Conservation (phyloP, 2,888 invertebrate genomes). For the Stictocephala bisonia region DNA sequence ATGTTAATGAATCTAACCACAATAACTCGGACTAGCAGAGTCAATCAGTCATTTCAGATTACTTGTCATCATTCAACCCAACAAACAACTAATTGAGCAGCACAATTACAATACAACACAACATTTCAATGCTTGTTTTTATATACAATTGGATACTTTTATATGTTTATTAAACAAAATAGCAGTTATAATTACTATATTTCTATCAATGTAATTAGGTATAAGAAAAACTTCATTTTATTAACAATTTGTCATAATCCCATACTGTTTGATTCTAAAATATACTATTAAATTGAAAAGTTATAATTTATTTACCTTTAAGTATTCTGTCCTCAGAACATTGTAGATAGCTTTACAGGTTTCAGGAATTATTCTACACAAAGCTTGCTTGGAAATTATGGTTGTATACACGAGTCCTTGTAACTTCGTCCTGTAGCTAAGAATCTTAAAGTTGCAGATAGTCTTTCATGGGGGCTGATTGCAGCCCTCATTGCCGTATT, state of each 20-base stretch:
- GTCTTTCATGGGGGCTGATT: background rate
- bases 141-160: background rate
- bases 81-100: background rate
- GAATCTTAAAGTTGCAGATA: conserved; percentile 4
- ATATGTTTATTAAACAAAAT: too few relatives aligned
- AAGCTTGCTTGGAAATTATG: conserved; percentile 9
- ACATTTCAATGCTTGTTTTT: background rate
- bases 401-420: conserved; percentile 13
- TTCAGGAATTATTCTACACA: conserved; percentile 21
- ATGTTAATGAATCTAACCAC: too few relatives aligned
- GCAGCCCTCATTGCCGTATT: background rate
- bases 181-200: background rate
- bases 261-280: conserved; percentile 10
- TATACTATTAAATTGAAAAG: background rate
- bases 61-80: background rate
- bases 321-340: background rate
- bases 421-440: conserved; percentile 23
- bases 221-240: too few relatives aligned
- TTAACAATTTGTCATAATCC: too few relatives aligned
- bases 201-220: too few relatives aligned
- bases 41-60: background rate
- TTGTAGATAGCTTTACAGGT: conserved; percentile 28
- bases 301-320: conserved; percentile 23
- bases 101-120: background rate
- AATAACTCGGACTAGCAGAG: background rate